Base-by-base conservation (phyloP, 1,140 invertebrate species). In the Sycophaga agraensis region DNA sequence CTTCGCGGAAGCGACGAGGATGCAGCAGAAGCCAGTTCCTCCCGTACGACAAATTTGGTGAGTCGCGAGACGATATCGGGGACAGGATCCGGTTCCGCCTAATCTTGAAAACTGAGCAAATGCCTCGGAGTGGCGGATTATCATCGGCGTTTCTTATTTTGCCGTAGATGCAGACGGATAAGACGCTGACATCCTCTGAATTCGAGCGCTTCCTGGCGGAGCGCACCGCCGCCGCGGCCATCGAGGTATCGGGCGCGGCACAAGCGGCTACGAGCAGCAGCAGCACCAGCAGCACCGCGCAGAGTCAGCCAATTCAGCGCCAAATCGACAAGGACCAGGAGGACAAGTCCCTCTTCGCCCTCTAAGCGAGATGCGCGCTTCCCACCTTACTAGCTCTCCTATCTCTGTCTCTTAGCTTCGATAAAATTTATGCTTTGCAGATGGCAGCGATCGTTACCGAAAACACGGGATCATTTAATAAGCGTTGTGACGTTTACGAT, bases 141-240 rank as follows among this genome's bases (percentile, higher is more conserved):
- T n/a, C n/a, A n/a, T n/a, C n/a, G n/a, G n/a, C n/a, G n/a, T n/a
- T n/a, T n/a, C n/a, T n/a, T n/a, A n/a, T n/a, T 31, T 31, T 31
- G 11, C 28, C 28, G 28, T 31, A 37, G 0, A 77, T 71, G 68
- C 75, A 51, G 72, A 69, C 72, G 19, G 78, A 80, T 59, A 77
- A 79, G 55, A 89, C 90, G 8, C 79, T 92, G 22, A 93, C 91
- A 14, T 92, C 90, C 66, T 91, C 91, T 66, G 94, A 97, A 77
- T 97, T 97, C 82, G 94, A 97, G 72, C 86, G 90, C 71, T 97
- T 97, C 79, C 83, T 97, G 26, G 91, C 91, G 1, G 92, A 95
- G 74, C 82, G 94, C 68, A 93, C 93, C 21, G 90, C 91, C 16
- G 92, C 90, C 11, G 91, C 90, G 49, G 90, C 92, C 68, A 82